Percentiles rank a stretch among this genome's conserved stretches.
phyloP scores from a whole-genome alignment of 2,113 vertebrate genomes.

The Tragelaphus imberbis region DNA sequence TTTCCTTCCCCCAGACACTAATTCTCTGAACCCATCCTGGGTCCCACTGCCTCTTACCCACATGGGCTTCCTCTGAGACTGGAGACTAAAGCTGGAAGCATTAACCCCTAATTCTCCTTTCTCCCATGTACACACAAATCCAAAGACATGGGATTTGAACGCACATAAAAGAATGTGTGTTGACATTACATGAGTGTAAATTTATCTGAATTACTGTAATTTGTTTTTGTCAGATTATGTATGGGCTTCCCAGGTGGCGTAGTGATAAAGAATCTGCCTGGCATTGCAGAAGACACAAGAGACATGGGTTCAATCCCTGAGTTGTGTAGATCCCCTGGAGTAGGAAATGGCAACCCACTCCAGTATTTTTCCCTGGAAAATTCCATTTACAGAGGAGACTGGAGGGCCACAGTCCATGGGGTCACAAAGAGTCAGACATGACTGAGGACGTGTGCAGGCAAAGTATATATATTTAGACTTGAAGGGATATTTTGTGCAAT shows the following conservation, averaged over 20 bases:
- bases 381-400: background rate
- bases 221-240: background rate
- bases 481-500: background rate
- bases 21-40: rapidly evolving
- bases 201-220: background rate
- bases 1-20: background rate
- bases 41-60: background rate
- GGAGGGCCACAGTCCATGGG: background rate
- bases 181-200: background rate
- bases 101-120: constrained; percentile 25
- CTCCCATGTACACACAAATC: background rate
- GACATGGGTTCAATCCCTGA: background rate
- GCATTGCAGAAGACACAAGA: background rate
- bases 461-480: background rate
- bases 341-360: background rate
- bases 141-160: background rate
- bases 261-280: background rate
- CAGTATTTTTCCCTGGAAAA: background rate
- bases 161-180: background rate
- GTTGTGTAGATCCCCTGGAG: background rate
- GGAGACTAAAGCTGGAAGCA: background rate
- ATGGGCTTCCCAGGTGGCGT: background rate
- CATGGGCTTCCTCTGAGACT: constrained; percentile 22
- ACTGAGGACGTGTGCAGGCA: background rate
- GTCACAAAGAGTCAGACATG: background rate